Percentiles rank a stretch among this genome's conserved stretches.
Conservation (phyloP, 1,140 invertebrate species). For the Drosophila nebulosa region DNA sequence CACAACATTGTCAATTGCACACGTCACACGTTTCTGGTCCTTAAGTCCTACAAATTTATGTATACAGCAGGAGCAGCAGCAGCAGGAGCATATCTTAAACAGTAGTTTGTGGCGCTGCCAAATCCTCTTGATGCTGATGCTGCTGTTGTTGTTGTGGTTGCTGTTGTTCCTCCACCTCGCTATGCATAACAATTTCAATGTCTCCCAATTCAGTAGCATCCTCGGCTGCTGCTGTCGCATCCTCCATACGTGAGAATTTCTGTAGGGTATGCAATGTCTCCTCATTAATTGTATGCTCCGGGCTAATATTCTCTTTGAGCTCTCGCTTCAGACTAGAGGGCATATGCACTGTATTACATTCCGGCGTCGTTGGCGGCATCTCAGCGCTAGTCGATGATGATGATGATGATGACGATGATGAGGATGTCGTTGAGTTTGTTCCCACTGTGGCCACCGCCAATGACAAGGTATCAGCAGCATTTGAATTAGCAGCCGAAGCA, state of each 20-base stretch:
- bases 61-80: no score
- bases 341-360: constrained; percentile 55
- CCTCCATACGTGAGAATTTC: constrained; percentile 47
- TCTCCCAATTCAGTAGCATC: constrained; percentile 47
- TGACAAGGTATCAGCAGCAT: constrained; percentile 11
- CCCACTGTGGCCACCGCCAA: background rate
- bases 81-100: constrained; percentile 18
- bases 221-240: constrained; percentile 31
- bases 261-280: constrained; percentile 71
- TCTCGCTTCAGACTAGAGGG: constrained; percentile 69
- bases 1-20: constrained; percentile 28
- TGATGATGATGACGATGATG: constrained; percentile 5
- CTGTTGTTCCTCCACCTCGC: constrained; percentile 47
- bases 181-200: constrained; percentile 70
- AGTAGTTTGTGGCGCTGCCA: constrained; percentile 20
- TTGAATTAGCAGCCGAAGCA: background rate
- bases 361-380: constrained; percentile 32
- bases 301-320: constrained; percentile 80
- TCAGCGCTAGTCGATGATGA: constrained; percentile 38
- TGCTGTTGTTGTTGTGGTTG: constrained; percentile 11
- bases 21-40: constrained; percentile 4
- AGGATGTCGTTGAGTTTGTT: background rate
- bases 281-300: constrained; percentile 78
- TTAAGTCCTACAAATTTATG: constrained; percentile 1
- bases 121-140: constrained; percentile 15